A percentile compares a stretch with the other conserved stretches of the same genome.
Evolutionary conservation across 1,140 invertebrate species (phyloP).

Genomic region (Lepidurus packardi): DNA sequence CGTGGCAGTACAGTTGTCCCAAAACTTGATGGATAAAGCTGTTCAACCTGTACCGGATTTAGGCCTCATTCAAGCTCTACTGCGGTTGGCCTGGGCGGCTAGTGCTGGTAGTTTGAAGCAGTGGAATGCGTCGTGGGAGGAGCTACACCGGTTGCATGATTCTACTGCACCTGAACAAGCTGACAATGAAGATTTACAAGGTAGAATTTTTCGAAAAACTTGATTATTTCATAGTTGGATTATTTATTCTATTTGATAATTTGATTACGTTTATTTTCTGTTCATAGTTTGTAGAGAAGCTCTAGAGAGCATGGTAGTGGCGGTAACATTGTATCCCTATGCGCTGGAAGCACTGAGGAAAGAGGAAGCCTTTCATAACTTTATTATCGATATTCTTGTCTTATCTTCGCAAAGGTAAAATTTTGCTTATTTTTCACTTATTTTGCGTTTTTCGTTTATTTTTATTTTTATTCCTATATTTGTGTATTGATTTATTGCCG

Average conservation of each 20-base stretch:
- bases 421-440: no score
- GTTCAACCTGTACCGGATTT: slow-evolving; percentile 52
- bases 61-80: slow-evolving; percentile 60
- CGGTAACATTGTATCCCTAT: slow-evolving; percentile 74
- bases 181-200: slow-evolving; percentile 24
- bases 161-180: slow-evolving; percentile 4
- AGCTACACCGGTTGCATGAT: slow-evolving; percentile 49
- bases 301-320: slow-evolving; percentile 83
- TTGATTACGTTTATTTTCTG: slow-evolving; percentile 34
- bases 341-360: slow-evolving; percentile 65
- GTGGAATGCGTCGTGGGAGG: slow-evolving; percentile 58
- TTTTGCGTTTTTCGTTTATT: slow-evolving; percentile 24
- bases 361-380: slow-evolving; percentile 75
- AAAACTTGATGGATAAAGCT: slow-evolving; percentile 49
- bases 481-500: slow-evolving; percentile 25
- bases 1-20: slow-evolving; percentile 68
- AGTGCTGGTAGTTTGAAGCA: slow-evolving; percentile 63
- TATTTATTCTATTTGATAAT: slow-evolving; percentile 13
- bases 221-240: background rate
- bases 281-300: slow-evolving; percentile 78
- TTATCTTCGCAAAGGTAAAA: slow-evolving; percentile 55
- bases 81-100: slow-evolving; percentile 71
- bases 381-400: slow-evolving; percentile 82
- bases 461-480: background rate
- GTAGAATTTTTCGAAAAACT: slow-evolving; percentile 29